phyloP scores from a whole-genome alignment of 2,113 vertebrate genomes.

The Muntiacus muntjak region DNA sequence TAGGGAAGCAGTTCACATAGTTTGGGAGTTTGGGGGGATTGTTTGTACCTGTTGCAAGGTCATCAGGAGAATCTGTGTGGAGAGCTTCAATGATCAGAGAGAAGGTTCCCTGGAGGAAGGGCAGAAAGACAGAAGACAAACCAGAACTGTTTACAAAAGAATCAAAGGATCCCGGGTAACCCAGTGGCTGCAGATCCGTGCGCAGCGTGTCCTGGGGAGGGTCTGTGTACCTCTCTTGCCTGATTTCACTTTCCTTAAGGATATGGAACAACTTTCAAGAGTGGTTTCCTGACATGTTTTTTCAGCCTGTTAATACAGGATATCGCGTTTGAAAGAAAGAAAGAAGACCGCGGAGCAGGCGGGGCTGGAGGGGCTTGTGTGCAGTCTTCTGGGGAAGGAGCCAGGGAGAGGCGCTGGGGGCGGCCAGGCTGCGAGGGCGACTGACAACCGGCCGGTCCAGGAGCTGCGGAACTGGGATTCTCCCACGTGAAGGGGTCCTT shows the following conservation, averaged over 20 bases:
- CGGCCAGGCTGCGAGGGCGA: constrained; percentile 81
- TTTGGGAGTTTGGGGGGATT: accelerated
- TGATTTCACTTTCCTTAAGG: constrained; percentile 65
- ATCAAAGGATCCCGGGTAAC: neutral
- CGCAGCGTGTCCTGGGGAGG: accelerated
- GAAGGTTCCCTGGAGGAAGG: constrained; percentile 91
- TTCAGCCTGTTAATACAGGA: constrained; percentile 63
- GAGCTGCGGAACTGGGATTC: constrained; percentile 63
- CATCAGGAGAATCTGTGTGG: constrained; percentile 93
- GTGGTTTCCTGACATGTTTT: constrained; percentile 63
- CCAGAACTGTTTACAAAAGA: neutral
- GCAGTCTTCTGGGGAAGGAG: constrained; percentile 62
- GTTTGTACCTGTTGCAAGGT: constrained; percentile 93
- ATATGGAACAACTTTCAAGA: constrained; percentile 68
- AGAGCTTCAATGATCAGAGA: constrained; percentile 98
- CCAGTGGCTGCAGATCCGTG: neutral
- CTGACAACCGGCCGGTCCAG: constrained; percentile 70
- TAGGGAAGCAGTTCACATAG: neutral
- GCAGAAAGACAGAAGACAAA: neutral
- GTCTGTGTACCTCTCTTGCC: neutral
- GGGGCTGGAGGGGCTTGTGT: constrained; percentile 72
- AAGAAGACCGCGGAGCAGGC: neutral
- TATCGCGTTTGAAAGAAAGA: neutral
- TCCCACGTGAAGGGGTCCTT: constrained; percentile 75
- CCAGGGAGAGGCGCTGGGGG: constrained; percentile 38